Base-by-base conservation (phyloP, 2,113 vertebrate genomes). In the Chloroceryle aenea region DNA sequence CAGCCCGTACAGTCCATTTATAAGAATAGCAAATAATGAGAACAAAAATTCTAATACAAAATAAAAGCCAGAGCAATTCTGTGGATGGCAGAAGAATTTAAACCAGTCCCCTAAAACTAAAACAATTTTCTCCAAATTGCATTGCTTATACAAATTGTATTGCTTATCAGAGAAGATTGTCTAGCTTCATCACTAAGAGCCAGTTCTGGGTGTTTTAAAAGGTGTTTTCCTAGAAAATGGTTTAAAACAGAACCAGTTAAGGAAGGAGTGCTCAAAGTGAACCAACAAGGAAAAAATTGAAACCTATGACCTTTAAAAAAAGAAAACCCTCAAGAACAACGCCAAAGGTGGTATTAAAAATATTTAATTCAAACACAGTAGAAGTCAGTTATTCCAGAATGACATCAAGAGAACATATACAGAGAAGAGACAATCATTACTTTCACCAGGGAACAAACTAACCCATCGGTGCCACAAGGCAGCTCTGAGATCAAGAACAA, bases 1-100 rank as follows among this genome's bases (percentile, higher is more conserved):
- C 42, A 42, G 58, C 40, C 85, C 2, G 0, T 83, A 77, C 48
- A 69, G 38, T 74, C 72, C 71, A 55, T 77, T 91, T 80, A 9
- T 74, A 79, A 93, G 67, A 94, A 91, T 7, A 84, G 61, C 56
- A 90, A 95, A 91, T 87, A 58, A 83, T 43, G 72, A 93, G 72
- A 80, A 83, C 26, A 34, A 93, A 91, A 83, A 74, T 76, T 90
- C 74, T 79, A 80, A 90, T 63, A 26, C 23, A 80, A 93, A 93
- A 83, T 83, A 85, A 76, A 90, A 94, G 26, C 36, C 42, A 26
- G 23, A 29, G 47, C 1, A 12, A 67, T 67, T 88, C 79, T 80
- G 63, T 79, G 63, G 55, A 91, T 83, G 71, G 82, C 67, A 93
- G 79, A 83, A n/a, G 85, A 96, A 91, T 95, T 89, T 88, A 63